Conservation (phyloP, 2,888 invertebrate genomes). For the Mactromeris polynyma region DNA sequence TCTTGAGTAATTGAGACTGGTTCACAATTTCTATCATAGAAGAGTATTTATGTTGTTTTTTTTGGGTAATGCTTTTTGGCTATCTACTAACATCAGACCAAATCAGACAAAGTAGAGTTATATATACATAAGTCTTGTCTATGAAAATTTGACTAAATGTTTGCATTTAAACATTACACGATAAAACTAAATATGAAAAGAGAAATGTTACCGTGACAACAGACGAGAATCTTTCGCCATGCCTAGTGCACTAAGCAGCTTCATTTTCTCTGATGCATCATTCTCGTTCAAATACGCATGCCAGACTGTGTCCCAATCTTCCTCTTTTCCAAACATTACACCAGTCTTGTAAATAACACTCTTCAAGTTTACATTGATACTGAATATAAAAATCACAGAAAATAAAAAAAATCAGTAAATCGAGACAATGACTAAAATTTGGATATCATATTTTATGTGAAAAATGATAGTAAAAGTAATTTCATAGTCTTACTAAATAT, state of each 20-base stretch:
- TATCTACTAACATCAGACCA: too few relatives aligned
- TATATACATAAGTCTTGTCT: too few relatives aligned
- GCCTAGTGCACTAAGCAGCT: constrained; percentile 83
- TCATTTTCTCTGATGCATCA: constrained; percentile 84
- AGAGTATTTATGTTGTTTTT: background rate
- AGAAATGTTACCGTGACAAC: constrained; percentile 79
- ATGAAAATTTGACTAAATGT: background rate
- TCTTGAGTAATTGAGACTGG: background rate
- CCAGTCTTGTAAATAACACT: constrained; percentile 91
- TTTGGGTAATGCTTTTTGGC: too few relatives aligned
- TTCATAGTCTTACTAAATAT: too few relatives aligned
- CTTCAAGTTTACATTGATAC: constrained; percentile 92
- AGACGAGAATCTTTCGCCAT: constrained; percentile 81
- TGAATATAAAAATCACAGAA: constrained; percentile 43
- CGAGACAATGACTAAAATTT: too few relatives aligned
- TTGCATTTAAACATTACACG: background rate
- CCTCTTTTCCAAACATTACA: constrained; percentile 84
- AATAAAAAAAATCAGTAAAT: too few relatives aligned
- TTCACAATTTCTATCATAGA: background rate
- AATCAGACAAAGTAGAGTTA: background rate
- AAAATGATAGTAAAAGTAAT: too few relatives aligned
- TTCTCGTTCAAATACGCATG: constrained; percentile 78
- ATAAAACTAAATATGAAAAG: background rate
- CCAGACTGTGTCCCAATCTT: constrained; percentile 86
- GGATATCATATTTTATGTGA: too few relatives aligned